phyloP scores from a whole-genome alignment of 2,113 vertebrate species.

The Tyto alba region DNA sequence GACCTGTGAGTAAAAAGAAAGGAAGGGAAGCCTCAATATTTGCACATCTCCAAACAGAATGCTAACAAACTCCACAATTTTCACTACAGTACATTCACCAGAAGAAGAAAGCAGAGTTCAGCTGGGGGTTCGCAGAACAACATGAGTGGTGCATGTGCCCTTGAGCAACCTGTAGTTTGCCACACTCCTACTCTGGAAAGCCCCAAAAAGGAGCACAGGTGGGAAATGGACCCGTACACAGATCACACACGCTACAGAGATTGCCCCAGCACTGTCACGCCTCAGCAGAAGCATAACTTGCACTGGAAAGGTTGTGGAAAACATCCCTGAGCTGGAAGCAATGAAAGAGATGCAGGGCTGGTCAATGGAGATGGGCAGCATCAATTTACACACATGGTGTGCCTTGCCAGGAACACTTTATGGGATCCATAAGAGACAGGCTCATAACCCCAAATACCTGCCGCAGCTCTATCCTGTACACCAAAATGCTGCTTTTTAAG shows the following conservation, averaged over 20 bases:
- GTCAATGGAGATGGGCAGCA: not conserved
- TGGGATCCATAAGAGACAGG: not conserved
- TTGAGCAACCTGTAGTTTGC: not conserved
- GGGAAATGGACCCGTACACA: not conserved
- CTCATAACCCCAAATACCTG: not conserved
- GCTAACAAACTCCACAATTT: not conserved
- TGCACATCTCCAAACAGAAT: conserved; percentile 15
- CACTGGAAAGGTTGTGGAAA: not conserved
- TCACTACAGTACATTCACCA: not conserved
- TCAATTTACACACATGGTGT: not conserved
- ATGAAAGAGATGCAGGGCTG: not conserved
- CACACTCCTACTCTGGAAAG: not conserved
- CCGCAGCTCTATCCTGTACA: not conserved
- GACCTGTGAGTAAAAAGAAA: conserved; percentile 76
- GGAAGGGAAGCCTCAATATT: not conserved
- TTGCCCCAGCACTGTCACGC: not conserved
- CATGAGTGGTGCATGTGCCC: not conserved
- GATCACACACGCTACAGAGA: not conserved
- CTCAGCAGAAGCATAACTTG: fast-evolving
- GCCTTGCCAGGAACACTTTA: not conserved
- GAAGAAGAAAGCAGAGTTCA: not conserved
- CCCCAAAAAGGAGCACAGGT: not conserved
- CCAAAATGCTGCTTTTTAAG: not conserved
- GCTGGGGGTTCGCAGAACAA: not conserved
- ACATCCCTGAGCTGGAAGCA: not conserved